Conservation (phyloP, 2,113 vertebrate species). For the Elaphurus davidianus region DNA sequence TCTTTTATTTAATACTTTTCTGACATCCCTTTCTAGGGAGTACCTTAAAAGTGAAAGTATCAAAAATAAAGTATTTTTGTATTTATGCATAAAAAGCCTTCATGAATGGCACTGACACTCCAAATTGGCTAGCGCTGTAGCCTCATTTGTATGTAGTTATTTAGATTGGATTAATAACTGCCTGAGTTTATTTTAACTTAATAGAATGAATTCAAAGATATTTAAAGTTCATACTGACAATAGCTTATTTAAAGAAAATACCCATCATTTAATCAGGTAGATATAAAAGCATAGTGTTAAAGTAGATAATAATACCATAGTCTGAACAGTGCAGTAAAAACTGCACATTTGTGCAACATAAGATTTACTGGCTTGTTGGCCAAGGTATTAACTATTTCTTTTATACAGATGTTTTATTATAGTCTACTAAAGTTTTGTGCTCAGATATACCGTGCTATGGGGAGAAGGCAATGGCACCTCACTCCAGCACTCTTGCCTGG, state of each 20-base stretch:
- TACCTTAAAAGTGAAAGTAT: not conserved
- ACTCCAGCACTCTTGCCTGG: too few species aligned
- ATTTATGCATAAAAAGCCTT: not conserved
- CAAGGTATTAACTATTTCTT: not conserved
- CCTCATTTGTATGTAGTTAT: not conserved
- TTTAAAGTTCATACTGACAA: not conserved
- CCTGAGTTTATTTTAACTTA: not conserved
- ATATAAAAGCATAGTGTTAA: not conserved
- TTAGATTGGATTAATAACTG: not conserved
- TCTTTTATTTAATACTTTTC: not conserved
- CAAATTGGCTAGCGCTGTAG: too few species aligned
- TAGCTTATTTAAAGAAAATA: not conserved
- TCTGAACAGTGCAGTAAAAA: not conserved
- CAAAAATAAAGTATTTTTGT: conserved; percentile 44
- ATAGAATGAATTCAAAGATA: not conserved
- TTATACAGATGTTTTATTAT: not conserved
- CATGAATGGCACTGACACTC: not conserved
- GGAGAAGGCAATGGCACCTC: too few species aligned
- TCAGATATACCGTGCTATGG: not conserved
- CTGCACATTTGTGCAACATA: not conserved
- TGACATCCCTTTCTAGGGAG: not conserved
- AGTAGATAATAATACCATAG: not conserved
- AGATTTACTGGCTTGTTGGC: not conserved
- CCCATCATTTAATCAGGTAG: not conserved
- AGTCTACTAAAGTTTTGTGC: not conserved